Evolutionary conservation across 2,113 vertebrate genomes (phyloP), one percentile per base, ranked within the genome.

Genomic region (Xenopus laevis): DNA sequence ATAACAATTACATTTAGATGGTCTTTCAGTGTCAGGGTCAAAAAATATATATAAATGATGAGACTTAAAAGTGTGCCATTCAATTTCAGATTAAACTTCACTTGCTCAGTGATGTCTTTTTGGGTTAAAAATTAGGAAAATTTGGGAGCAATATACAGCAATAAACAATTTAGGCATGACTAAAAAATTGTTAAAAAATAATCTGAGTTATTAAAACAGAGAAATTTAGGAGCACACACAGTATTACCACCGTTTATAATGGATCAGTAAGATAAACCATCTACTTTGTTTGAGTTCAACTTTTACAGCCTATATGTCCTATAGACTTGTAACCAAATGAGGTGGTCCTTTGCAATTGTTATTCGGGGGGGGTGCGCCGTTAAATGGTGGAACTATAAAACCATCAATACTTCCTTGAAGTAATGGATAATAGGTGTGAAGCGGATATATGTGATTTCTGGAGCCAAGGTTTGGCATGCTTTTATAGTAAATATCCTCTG

Each of bases 381-480:
- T 96, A 87, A 92, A 95, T 50, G 94, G 90, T 0, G 95, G 91
- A 77, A 95, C 93, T 81, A 98, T 97, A 83, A 98, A 96, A 68
- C 96, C 96, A 0, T 98, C 97, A 53, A 96, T 99, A 93, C 97
- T 98, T 78, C 97, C 97, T 46, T 96, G 92, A 0, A 95, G 96
- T 53, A 98, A 91, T 81, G 96, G 97, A 91, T 98, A 98, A 86
- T 98, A 98, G 77, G 94, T 94, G 84, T 97, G 95, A 84, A 98
- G 94, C 89, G 96, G 96, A 79, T 96, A 95, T 68, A 96, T 85
- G 79, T 98, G 95, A 84, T 95, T 95, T 18, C 93, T 89, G 59
- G 95, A 95, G 87, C 96, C 97, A 50, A 98, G 83, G 88, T 99
- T 98, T 82, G 97, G 97, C 97, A 99, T 98, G 88, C 96, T 99